These are phyloP conservation scores for Anolis sagrei DNA, from an alignment of 2,113 vertebrate species.

Conservation along the genomic window DNA sequence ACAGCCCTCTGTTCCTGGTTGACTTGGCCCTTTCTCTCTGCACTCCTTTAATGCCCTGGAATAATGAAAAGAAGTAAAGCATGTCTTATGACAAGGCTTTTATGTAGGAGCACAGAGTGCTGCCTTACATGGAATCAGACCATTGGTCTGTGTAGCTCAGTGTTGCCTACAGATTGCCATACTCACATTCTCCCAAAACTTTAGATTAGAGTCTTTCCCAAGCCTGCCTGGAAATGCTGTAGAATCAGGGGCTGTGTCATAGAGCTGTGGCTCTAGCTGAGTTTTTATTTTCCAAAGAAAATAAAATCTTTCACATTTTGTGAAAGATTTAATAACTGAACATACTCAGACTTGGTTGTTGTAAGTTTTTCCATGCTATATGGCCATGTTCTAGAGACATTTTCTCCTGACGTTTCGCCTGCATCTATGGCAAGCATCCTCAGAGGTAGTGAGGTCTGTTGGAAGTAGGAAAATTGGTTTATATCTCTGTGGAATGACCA, in stretches of 20 bases:
- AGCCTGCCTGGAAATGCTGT: not conserved
- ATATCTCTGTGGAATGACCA: too few relatives aligned
- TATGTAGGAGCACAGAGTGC: not conserved
- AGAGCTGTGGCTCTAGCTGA: not conserved
- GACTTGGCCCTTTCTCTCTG: not conserved
- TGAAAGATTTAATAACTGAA: not conserved
- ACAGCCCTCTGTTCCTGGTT: not conserved
- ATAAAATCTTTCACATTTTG: too few relatives aligned
- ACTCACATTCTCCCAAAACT: not conserved
- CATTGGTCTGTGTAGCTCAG: not conserved
- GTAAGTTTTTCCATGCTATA: too few relatives aligned
- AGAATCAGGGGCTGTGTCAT: not conserved
- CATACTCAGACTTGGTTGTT: too few relatives aligned
- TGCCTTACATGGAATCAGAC: not conserved
- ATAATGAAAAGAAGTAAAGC: not conserved
- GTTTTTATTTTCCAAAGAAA: not conserved
- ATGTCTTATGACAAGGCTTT: not conserved
- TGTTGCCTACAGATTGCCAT: not conserved
- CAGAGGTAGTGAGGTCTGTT: too few relatives aligned
- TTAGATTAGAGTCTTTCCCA: not conserved
- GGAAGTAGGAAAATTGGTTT: too few relatives aligned
- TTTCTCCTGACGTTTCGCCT: too few relatives aligned
- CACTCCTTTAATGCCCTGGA: not conserved
- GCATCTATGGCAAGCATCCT: too few relatives aligned
- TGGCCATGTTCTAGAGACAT: too few relatives aligned